Conservation (phyloP, 2,888 invertebrate genomes). For the Blastobasis adustella region DNA sequence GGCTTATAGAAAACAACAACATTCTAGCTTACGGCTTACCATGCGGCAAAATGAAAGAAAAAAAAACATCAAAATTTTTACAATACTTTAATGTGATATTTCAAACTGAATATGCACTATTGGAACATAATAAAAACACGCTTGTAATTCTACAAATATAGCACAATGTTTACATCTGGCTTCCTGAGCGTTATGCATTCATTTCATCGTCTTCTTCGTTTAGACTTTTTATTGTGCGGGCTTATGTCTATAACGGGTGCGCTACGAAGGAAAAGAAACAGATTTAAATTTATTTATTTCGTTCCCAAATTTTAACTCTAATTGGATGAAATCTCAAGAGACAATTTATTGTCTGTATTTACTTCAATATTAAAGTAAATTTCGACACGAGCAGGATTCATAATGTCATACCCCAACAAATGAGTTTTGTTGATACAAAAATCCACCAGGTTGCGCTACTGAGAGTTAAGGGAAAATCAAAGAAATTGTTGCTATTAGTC, state of each 20-base stretch:
- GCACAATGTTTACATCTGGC: constrained; percentile 49
- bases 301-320: background rate
- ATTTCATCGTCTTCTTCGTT: constrained; percentile 45
- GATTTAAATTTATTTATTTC: constrained; percentile 19
- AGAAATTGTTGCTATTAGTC: no score
- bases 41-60: constrained; percentile 51
- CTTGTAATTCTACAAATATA: constrained; percentile 42
- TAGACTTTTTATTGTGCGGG: constrained; percentile 63
- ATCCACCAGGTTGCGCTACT: no score
- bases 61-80: constrained; percentile 54
- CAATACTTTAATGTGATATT: constrained; percentile 60
- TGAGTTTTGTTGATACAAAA: no score
- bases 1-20: constrained; percentile 2
- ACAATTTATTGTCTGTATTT: no score
- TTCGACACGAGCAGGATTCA: no score
- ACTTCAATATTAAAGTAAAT: no score
- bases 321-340: no score
- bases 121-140: constrained; percentile 42
- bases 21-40: constrained; percentile 36
- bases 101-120: constrained; percentile 39
- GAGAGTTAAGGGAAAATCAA: no score
- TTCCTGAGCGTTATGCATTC: constrained; percentile 25
- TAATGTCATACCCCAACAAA: no score
- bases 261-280: constrained; percentile 58
- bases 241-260: constrained; percentile 65